Evolutionary conservation across 2,888 invertebrate species (phyloP).

Genomic region (Conchocele bisecta): DNA sequence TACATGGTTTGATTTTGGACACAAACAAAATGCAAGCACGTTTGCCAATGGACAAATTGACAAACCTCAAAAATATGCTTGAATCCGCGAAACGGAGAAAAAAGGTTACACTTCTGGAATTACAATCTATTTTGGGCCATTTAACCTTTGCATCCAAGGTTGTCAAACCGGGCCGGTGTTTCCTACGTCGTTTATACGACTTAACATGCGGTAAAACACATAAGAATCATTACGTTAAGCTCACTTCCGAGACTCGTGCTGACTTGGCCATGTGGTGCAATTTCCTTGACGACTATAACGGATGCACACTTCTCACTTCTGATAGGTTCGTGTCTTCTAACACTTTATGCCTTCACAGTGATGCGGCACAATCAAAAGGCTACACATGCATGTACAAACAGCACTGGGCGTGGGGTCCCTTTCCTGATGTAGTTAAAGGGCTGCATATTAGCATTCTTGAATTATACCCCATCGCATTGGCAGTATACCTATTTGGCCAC

Average conservation of each 20-base stretch:
- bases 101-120: slow-evolving; percentile 8
- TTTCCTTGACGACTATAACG: slow-evolving; percentile 27
- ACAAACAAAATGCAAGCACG: slow-evolving; percentile 6
- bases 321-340: slow-evolving; percentile 25
- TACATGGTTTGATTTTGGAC: slow-evolving; percentile 26
- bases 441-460: slow-evolving; percentile 35
- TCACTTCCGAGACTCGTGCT: slow-evolving; percentile 14
- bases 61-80: neutral
- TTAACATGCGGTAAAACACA: slow-evolving; percentile 12
- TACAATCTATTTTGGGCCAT: slow-evolving; percentile 24
- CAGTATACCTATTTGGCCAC: slow-evolving; percentile 22
- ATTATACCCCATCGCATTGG: slow-evolving; percentile 33
- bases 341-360: slow-evolving; percentile 9
- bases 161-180: slow-evolving; percentile 33
- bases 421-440: slow-evolving; percentile 3
- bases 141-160: slow-evolving; percentile 37
- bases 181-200: slow-evolving; percentile 32
- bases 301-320: slow-evolving; percentile 27
- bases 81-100: neutral
- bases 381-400: slow-evolving; percentile 16
- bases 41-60: slow-evolving; percentile 21
- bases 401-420: slow-evolving; percentile 27
- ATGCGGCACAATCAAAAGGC: slow-evolving; percentile 30
- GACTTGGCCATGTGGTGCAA: slow-evolving; percentile 23
- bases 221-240: slow-evolving; percentile 16